Evolutionary conservation across 2,888 invertebrate genomes (phyloP), one percentile per base, ranked within the genome.

Genomic region (Drosophila sordidapex): DNA sequence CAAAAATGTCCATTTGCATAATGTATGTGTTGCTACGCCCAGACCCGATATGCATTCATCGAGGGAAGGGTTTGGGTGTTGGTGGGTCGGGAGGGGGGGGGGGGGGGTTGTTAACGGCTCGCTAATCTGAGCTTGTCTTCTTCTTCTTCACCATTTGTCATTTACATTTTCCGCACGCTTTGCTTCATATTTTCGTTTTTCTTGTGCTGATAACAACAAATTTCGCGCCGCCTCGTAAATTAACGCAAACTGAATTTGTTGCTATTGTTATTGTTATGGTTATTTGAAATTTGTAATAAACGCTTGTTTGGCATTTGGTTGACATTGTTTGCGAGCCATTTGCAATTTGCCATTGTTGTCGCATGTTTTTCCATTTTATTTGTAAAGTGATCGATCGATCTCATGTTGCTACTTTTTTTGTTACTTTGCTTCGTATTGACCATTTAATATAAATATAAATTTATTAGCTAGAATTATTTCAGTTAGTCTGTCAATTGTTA

Each of bases 111-210:
- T 10, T 25, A 35, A 21, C 61, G 43, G 35, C 31, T 31, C 31
- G 56, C 59, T 60, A 69, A 76, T 61, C 36, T 27, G 21, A 15
- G 36, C 11, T 49, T 35, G 7, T 25, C 51, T 15, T 43, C 40
- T 43, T 46, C 46, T 25, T 46, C 25, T 15, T 15, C 21, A 4
- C 46, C 54, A 11, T 21, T 75, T 71, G 59, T 59, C 54, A 86
- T 86, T 76, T 75, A 46, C 62, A 85, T 79, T 82, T 88, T 46
- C 64, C 40, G 61, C 79, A 63, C 76, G 57, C 71, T 62, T 52
- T 59, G 64, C 46, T 64, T 61, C 15, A 1, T n/a, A 21, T 5
- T 21, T n/a, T 46, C 2, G 3, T 3, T 46, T 43, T 21, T 46
- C 13, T 48, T 60, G 29, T 27, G 52, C 72, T 68, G 87, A 81